Percentiles rank a stretch among this genome's conserved stretches.
These are phyloP conservation scores for Cremastinae sp. DNA, from an alignment of 2,888 invertebrate species.

Conservation along the genomic window DNA sequence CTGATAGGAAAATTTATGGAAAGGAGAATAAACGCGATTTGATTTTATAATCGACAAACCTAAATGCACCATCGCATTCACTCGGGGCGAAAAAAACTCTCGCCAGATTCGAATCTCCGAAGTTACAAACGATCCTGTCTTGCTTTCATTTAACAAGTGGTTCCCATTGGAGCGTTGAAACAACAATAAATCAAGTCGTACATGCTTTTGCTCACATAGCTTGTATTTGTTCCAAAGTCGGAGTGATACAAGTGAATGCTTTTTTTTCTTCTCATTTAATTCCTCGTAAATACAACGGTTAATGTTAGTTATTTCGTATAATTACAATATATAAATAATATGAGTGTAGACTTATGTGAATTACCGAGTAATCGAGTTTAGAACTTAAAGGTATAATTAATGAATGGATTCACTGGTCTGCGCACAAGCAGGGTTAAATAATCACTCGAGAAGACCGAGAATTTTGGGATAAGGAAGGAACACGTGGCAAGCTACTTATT, in stretches of 20 bases:
- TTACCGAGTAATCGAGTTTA: conserved; percentile 2
- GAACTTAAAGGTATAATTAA: not conserved
- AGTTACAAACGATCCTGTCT: not conserved
- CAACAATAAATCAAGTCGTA: conserved; percentile 15
- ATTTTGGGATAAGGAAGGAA: conserved; percentile 8
- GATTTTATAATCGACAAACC: too few relatives aligned
- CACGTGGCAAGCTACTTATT: conserved; percentile 56
- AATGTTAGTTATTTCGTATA: not conserved
- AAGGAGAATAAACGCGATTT: too few relatives aligned
- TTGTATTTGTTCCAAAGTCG: not conserved
- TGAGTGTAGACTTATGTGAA: not conserved
- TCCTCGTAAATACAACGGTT: conserved; percentile 1
- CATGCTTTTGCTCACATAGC: not conserved
- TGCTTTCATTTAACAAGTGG: not conserved
- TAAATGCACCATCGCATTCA: too few relatives aligned
- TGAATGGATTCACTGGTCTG: conserved; percentile 16
- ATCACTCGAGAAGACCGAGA: not conserved
- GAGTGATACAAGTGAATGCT: conserved; percentile 12
- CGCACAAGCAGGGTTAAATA: conserved; percentile 40
- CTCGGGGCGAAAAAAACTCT: not conserved
- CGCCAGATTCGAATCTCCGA: not conserved
- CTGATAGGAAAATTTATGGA: too few relatives aligned
- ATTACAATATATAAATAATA: not conserved
- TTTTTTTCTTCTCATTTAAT: not conserved
- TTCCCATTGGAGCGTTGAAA: not conserved